These are phyloP conservation scores for Trochalopteron elliotii DNA, from an alignment of 2,113 vertebrate species.

Conservation along the genomic window DNA sequence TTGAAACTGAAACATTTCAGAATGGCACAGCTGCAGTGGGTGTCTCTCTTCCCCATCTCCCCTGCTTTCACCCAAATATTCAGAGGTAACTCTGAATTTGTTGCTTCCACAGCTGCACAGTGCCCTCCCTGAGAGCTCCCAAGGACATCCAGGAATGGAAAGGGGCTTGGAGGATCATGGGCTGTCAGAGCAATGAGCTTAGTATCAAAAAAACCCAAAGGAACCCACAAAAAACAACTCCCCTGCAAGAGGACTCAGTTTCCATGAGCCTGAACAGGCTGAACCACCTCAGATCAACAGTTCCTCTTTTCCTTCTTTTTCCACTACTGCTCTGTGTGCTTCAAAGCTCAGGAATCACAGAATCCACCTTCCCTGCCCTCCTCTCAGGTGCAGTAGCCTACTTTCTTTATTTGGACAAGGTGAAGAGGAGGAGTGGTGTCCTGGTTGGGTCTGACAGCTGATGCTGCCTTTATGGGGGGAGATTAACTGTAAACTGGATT, in stretches of 20 bases:
- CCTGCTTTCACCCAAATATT: background rate
- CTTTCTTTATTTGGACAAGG: background rate
- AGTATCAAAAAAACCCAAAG: background rate
- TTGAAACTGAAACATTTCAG: background rate
- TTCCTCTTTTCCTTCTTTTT: background rate
- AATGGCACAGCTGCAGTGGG: background rate
- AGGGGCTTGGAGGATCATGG: background rate
- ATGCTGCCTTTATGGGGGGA: conserved; percentile 37
- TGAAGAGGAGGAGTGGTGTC: background rate
- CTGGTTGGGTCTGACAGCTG: background rate
- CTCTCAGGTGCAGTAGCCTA: background rate
- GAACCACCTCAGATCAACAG: background rate
- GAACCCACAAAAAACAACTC: background rate
- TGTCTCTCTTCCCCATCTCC: background rate
- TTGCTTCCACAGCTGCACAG: background rate
- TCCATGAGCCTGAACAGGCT: background rate
- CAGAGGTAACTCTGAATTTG: background rate
- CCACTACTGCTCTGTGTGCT: background rate
- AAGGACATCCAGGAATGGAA: background rate
- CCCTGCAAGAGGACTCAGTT: background rate
- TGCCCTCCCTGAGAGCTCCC: background rate
- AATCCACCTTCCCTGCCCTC: background rate
- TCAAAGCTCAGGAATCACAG: background rate
- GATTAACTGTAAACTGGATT: conserved; percentile 47
- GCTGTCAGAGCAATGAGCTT: background rate